phyloP scores from a whole-genome alignment of 2,797 vertebrate species.

The Malurus splendens region DNA sequence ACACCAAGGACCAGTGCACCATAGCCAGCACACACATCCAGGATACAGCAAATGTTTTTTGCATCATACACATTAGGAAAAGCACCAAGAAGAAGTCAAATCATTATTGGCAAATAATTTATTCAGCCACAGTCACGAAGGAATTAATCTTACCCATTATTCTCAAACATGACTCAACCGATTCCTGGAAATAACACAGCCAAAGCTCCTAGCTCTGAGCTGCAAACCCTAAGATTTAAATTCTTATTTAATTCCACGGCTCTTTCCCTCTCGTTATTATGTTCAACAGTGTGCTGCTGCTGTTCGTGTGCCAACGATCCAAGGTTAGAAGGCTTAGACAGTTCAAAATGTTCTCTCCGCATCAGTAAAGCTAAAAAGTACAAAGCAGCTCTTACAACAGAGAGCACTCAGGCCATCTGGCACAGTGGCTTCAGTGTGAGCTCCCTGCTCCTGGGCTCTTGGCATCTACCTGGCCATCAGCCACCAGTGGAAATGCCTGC shows the following conservation, averaged over 20 bases:
- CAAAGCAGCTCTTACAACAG: slow-evolving; percentile 23
- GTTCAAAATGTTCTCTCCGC: slow-evolving; percentile 61
- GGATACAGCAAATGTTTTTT: not conserved
- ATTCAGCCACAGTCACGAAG: slow-evolving; percentile 24
- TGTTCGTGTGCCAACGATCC: slow-evolving; percentile 30
- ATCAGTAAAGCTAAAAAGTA: slow-evolving; percentile 42
- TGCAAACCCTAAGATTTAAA: slow-evolving; percentile 46
- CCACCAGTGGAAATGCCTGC: not conserved
- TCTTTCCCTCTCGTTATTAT: slow-evolving; percentile 35
- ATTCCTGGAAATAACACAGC: slow-evolving; percentile 49
- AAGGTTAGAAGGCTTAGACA: slow-evolving; percentile 43
- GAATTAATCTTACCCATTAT: slow-evolving; percentile 46
- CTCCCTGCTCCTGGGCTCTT: not conserved
- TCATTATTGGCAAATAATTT: slow-evolving; percentile 35
- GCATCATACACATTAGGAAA: not conserved
- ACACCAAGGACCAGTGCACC: not conserved
- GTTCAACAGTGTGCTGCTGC: slow-evolving; percentile 38
- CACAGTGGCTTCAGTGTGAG: not conserved
- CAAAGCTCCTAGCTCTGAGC: slow-evolving; percentile 15
- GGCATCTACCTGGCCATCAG: not conserved
- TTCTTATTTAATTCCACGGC: slow-evolving; percentile 46
- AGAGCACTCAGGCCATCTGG: slow-evolving; percentile 41
- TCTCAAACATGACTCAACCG: slow-evolving; percentile 53
- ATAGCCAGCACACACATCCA: not conserved
- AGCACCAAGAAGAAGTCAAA: not conserved